A percentile compares a stretch with the other conserved stretches of the same genome.
Conservation (phyloP, 2,113 vertebrate genomes). For the Zosterops pallidus region DNA sequence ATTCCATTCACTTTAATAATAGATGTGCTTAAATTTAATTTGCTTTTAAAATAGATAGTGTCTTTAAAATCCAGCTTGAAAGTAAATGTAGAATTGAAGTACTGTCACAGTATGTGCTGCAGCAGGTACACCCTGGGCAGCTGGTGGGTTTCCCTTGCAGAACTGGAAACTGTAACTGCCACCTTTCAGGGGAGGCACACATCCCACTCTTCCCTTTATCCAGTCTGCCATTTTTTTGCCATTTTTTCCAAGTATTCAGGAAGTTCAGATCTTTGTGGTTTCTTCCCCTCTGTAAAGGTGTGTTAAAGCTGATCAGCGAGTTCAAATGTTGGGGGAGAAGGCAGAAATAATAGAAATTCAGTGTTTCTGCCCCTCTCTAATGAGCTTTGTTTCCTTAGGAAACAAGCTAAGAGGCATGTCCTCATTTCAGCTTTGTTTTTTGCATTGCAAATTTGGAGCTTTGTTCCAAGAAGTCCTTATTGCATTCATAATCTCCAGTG, state of each 20-base stretch:
- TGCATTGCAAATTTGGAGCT: not conserved
- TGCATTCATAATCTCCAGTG: not conserved
- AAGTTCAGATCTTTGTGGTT: not conserved
- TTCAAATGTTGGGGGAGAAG: not conserved
- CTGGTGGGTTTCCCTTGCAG: not conserved
- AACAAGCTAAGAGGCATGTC: not conserved
- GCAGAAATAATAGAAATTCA: not conserved
- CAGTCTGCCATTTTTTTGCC: not conserved
- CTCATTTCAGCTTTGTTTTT: constrained; percentile 22
- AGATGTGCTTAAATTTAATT: not conserved
- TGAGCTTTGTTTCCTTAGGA: not conserved
- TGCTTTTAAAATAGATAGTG: not conserved
- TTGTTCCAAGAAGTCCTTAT: not conserved
- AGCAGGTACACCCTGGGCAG: not conserved
- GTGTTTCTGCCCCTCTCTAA: not conserved
- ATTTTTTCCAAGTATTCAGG: not conserved
- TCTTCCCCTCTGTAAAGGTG: not conserved
- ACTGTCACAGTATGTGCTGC: not conserved
- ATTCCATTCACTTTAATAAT: not conserved
- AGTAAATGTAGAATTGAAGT: not conserved
- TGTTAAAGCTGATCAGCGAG: not conserved
- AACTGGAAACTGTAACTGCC: not conserved
- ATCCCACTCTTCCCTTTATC: not conserved
- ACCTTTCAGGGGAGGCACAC: not conserved
- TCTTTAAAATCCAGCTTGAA: not conserved